phyloP scores from a whole-genome alignment of 2,888 invertebrate species.

The Mamestra brassicae region DNA sequence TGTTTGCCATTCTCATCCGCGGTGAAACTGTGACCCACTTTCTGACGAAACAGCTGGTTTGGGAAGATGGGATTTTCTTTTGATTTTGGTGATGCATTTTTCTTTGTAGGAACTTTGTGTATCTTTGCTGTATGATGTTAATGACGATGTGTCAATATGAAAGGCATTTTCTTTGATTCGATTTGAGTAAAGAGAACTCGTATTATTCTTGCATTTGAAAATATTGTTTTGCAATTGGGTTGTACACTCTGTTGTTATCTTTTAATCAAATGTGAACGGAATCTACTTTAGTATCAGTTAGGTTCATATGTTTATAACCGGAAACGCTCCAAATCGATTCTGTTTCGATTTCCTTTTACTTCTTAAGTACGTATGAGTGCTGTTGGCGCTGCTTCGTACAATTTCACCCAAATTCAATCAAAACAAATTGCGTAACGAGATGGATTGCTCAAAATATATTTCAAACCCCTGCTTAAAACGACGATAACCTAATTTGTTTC shows the following conservation, averaged over 20 bases:
- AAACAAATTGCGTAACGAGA: constrained; percentile 41
- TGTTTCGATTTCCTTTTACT: constrained; percentile 21
- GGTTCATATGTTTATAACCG: neutral
- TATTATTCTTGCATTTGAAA: neutral
- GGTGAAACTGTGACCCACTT: constrained; percentile 35
- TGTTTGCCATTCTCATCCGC: constrained; percentile 24
- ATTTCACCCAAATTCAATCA: constrained; percentile 44
- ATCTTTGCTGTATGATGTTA: neutral
- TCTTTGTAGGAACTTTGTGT: neutral
- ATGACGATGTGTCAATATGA: neutral
- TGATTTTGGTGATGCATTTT: constrained; percentile 5
- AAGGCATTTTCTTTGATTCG: neutral
- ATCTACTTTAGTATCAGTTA: neutral
- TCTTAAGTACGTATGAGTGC: constrained; percentile 2
- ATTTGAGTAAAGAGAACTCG: neutral
- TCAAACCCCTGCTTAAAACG: constrained; percentile 13
- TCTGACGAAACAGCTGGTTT: constrained; percentile 6
- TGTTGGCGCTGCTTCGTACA: constrained; percentile 11
- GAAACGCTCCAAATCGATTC: constrained; percentile 14
- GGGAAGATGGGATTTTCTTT: constrained; percentile 13
- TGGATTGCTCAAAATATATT: constrained; percentile 23
- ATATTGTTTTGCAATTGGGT: neutral
- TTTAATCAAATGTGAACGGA: neutral
- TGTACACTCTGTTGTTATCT: neutral
- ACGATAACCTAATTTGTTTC: constrained; percentile 8